phyloP scores from a whole-genome alignment of 2,888 invertebrate genomes.

The Sialis lutaria region DNA sequence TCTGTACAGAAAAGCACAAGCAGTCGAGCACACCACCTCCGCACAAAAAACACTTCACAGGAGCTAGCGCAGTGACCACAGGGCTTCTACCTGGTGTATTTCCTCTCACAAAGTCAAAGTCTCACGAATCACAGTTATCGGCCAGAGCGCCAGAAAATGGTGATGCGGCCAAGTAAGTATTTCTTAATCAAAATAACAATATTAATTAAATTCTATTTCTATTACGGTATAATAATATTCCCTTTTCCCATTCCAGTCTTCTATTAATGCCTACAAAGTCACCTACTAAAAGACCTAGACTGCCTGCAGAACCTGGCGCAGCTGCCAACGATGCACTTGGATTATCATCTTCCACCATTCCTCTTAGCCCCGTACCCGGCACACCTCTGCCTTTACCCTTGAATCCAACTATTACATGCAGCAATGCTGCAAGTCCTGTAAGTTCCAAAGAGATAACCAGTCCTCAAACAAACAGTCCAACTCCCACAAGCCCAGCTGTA shows the following conservation, averaged over 20 bases:
- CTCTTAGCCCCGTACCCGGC: background rate
- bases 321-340: conserved; percentile 26
- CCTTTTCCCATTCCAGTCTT: background rate
- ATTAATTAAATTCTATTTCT: too few species aligned
- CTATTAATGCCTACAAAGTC: background rate
- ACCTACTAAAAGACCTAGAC: conserved; percentile 27
- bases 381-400: conserved; percentile 1
- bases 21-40: conserved; percentile 68
- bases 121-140: conserved; percentile 78
- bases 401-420: background rate
- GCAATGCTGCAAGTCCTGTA: background rate
- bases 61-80: conserved; percentile 17
- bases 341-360: conserved; percentile 4
- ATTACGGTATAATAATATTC: too few species aligned
- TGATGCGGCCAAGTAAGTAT: conserved; percentile 22
- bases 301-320: conserved; percentile 42
- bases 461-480: background rate
- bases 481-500: background rate
- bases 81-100: conserved; percentile 31
- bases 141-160: conserved; percentile 41
- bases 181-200: background rate
- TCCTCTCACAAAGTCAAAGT: conserved; percentile 75
- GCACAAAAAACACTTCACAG: conserved; percentile 50
- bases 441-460: background rate
- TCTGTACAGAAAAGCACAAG: conserved; percentile 18